Evolutionary conservation across 2,113 vertebrate species (phyloP), one percentile per base, ranked within the genome.

Genomic region (Psittacula cyanocephala): DNA sequence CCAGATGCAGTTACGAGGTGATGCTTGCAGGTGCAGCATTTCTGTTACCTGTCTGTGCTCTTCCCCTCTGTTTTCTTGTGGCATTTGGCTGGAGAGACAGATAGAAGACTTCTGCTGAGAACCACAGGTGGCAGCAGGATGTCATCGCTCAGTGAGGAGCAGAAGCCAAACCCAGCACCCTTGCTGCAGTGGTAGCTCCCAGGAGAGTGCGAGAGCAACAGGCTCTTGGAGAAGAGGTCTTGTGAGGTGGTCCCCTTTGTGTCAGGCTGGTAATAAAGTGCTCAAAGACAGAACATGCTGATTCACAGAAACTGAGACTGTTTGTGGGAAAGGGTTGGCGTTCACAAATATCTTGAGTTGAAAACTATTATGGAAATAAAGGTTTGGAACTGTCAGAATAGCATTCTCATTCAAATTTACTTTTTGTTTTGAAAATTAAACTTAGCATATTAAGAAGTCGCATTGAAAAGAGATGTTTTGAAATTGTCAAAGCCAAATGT

Each of bases 291-390:
- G 92, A 91, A 96, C 68, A 91, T 91, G 93, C 90, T 94, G 92
- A 96, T 90, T 96, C 90, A 94, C 72, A 71, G 93, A 94, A 96
- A 92, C 12, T 84, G 88, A 94, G 90, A 39, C 88, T 47, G 64
- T 81, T 92, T 92, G 89, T 96, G 93, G 95, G 95, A 95, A 97
- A 80, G 53, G 29, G 25, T 24, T 97, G 95, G 93, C 91, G 94
- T 95, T 93, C 63, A 88, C 67, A 82, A 91, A 33, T 86, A 69
- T 79, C 77, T 89, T 72, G 89, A 94, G 84, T 94, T 91, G 89
- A 96, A 95, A 95, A 85, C 39, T 91, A 43, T 44, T 92, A 81
- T 89, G 91, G 89, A 96, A 95, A 93, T 43, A 86, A 87, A 67
- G 22, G 37, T 81, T 86, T 96, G 92, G 86, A 96, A 76, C 82